Base-by-base conservation (phyloP, 2,888 invertebrate species). In the Yponomeuta malinellus region DNA sequence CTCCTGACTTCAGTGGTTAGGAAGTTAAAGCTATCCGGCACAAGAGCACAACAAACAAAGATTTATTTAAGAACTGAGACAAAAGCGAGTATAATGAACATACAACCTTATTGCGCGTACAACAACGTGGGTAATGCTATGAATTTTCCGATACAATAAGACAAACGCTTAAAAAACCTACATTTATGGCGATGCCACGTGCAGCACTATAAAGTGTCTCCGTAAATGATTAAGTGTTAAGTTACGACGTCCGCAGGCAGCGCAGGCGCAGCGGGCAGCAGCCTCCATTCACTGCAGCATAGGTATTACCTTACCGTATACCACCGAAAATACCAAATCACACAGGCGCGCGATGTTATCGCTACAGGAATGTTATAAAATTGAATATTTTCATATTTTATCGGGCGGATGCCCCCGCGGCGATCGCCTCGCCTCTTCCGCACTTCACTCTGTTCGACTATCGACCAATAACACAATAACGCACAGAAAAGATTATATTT, bases 321-420 rank as follows among this genome's bases (percentile, higher is more conserved):
- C 87, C 88, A 89, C 90, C 90, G 88, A 90, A 90, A 91, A 89
- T 88, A 90, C 90, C 89, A 90, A 90, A 88, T 90, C 90, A 89
- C 91, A 90, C 72, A 52, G 48, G 78, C 52, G 12, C 80, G 82
- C 86, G 90, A 91, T 90, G 88, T 86, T 92, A 91, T 92, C 91
- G 86, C 81, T 79, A 78, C 78, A 59, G 86, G 84, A 90, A 90
- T 88, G 87, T 89, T 89, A 88, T 89, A 89, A 90, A 91, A 90
- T 90, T 91, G 88, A 91, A 91, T 91, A 91, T 90, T 90, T 89
- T 85, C 86, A 86, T 87, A 86, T 84, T 82, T 88, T 84, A 82
- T 81, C 75, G 77, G 77, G 78, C 75, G 78, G 77, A 78, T 82
- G 78, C 83, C 85, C 89, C 88, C 84, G 89, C 81, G 78, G 90